These are phyloP conservation scores for Odontamblyopus lacepedii DNA, from an alignment of 2,797 vertebrate species.

Conservation along the genomic window DNA sequence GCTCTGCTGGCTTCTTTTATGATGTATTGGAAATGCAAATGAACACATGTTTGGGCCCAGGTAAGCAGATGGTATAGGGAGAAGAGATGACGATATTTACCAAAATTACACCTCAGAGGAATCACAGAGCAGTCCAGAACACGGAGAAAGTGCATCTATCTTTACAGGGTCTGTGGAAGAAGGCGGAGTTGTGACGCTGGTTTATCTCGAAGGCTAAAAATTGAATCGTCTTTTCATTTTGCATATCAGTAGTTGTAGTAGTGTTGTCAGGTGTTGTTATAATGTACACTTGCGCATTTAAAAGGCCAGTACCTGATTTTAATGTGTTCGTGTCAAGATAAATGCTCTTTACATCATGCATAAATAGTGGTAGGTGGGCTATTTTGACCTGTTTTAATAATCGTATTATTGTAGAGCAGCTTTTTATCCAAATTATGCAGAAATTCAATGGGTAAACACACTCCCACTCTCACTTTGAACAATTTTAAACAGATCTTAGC, in stretches of 20 bases:
- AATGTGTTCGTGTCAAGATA: too few species aligned
- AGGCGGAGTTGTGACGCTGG: neutral
- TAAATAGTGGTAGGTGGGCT: too few species aligned
- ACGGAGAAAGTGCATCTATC: conserved; percentile 10
- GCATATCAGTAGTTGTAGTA: neutral
- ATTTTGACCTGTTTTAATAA: too few species aligned
- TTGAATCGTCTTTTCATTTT: neutral
- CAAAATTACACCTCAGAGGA: conserved; percentile 19
- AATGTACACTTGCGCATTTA: neutral
- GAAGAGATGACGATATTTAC: conserved; percentile 19
- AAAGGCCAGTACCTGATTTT: too few species aligned
- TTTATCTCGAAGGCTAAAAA: neutral
- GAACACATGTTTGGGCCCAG: conserved; percentile 47
- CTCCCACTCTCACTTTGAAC: too few species aligned
- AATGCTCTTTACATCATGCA: too few species aligned
- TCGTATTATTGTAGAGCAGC: too few species aligned
- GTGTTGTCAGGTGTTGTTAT: neutral
- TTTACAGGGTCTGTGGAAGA: conserved; percentile 4
- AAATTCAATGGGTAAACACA: too few species aligned
- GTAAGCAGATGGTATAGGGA: conserved; percentile 48
- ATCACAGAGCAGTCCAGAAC: conserved; percentile 10
- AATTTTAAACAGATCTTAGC: too few species aligned
- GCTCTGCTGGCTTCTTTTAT: conserved; percentile 18
- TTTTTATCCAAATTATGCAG: too few species aligned
- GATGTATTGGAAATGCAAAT: conserved; percentile 58